Conservation (phyloP, 2,888 invertebrate genomes). For the Patella pellucida region DNA sequence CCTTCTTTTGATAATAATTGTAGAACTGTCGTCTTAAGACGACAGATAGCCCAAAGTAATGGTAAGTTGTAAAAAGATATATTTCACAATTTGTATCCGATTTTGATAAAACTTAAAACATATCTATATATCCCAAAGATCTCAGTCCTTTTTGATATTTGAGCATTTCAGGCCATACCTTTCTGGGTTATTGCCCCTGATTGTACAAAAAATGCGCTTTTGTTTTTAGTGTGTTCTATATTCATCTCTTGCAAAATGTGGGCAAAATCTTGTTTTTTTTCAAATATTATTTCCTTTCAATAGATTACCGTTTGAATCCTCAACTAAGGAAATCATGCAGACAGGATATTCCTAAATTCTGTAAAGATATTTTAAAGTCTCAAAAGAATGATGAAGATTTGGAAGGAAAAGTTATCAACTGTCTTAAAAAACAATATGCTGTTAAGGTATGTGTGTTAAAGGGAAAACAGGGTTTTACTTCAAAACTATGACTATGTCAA, state of each 20-base stretch:
- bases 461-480: no score
- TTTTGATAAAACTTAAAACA: no score
- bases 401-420: constrained; percentile 87
- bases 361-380: constrained; percentile 68
- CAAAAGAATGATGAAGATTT: constrained; percentile 74
- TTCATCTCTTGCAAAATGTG: no score
- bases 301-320: constrained; percentile 89
- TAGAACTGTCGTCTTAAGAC: constrained; percentile 84
- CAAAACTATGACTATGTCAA: no score
- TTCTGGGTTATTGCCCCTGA: no score
- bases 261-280: neutral
- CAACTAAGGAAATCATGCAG: constrained; percentile 85
- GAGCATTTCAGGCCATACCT: no score
- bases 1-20: constrained; percentile 86
- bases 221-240: no score
- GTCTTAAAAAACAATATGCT: constrained; percentile 77
- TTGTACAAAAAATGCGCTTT: no score
- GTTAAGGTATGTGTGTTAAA: constrained; percentile 39
- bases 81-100: no score
- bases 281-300: constrained; percentile 11
- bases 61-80: constrained; percentile 38
- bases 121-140: no score
- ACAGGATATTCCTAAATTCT: constrained; percentile 84
- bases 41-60: constrained; percentile 79
- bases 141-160: no score